A percentile compares a stretch with the other conserved stretches of the same genome.
Evolutionary conservation across 2,888 invertebrate species (phyloP).

Genomic region (Phengaris arion): DNA sequence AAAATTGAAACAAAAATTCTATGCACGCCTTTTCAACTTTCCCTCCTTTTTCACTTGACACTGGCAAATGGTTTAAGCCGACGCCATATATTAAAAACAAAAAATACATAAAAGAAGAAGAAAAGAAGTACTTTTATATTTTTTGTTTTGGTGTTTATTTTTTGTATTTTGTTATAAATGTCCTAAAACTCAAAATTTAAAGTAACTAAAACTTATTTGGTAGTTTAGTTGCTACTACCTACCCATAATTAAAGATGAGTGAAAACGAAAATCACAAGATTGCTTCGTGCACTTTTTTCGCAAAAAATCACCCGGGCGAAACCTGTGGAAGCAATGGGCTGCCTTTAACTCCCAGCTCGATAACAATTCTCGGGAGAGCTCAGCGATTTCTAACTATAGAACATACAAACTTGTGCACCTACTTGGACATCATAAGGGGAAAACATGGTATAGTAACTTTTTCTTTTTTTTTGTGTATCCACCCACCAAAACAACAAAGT

Average conservation of each 20-base stretch:
- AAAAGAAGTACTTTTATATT: no score
- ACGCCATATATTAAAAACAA: no score
- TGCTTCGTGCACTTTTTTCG: slow-evolving; percentile 95
- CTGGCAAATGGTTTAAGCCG: no score
- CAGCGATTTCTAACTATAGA: slow-evolving; percentile 88
- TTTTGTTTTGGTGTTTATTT: background rate
- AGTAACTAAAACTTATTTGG: background rate
- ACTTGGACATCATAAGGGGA: slow-evolving; percentile 93
- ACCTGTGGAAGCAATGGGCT: slow-evolving; percentile 97
- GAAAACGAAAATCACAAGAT: slow-evolving; percentile 62
- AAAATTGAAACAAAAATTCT: no score
- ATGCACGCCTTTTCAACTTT: no score
- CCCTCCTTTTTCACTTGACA: no score
- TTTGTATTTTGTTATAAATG: background rate
- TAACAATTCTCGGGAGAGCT: slow-evolving; percentile 93
- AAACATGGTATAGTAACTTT: slow-evolving; percentile 88
- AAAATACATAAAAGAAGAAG: no score
- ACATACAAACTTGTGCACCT: slow-evolving; percentile 91
- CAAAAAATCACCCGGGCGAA: slow-evolving; percentile 92
- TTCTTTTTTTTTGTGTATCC: background rate
- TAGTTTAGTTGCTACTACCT: background rate
- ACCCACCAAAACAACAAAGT: background rate
- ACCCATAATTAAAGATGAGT: slow-evolving; percentile 10
- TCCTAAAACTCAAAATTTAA: background rate
- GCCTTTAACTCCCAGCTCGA: slow-evolving; percentile 97